These are phyloP conservation scores for Noctua janthe DNA, from an alignment of 2,888 invertebrate genomes.

Conservation along the genomic window DNA sequence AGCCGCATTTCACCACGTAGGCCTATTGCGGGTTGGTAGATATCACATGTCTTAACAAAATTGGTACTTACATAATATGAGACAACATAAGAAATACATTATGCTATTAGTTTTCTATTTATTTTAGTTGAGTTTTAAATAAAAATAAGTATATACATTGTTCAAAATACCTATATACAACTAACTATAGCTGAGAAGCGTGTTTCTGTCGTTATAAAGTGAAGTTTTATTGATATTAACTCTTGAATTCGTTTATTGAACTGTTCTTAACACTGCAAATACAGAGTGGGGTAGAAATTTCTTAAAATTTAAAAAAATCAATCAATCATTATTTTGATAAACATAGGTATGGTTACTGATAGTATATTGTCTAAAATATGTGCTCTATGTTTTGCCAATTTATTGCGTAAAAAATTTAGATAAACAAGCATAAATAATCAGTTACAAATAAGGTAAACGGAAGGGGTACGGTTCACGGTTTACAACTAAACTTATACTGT, in stretches of 20 bases:
- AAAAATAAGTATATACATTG: constrained; percentile 34
- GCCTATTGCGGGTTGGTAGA: not conserved
- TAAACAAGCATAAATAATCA: no score
- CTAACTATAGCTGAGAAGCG: constrained; percentile 1
- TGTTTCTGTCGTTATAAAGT: constrained; percentile 8
- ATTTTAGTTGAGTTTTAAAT: not conserved
- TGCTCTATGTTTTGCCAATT: no score
- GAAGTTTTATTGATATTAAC: constrained; percentile 19
- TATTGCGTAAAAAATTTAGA: no score
- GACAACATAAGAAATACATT: constrained; percentile 31
- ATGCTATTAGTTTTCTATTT: not conserved
- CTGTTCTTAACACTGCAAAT: not conserved
- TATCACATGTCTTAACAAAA: not conserved
- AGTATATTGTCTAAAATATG: no score
- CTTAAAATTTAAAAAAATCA: no score
- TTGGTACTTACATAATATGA: constrained; percentile 29
- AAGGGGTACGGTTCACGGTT: no score
- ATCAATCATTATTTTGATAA: no score
- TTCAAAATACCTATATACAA: not conserved
- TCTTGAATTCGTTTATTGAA: constrained; percentile 18
- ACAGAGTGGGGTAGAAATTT: not conserved
- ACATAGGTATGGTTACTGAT: no score
- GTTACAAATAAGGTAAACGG: no score
- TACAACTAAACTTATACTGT: no score
- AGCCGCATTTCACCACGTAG: not conserved